Base-by-base conservation (phyloP, 2,113 vertebrate genomes). In the Aleadryas rufinucha region DNA sequence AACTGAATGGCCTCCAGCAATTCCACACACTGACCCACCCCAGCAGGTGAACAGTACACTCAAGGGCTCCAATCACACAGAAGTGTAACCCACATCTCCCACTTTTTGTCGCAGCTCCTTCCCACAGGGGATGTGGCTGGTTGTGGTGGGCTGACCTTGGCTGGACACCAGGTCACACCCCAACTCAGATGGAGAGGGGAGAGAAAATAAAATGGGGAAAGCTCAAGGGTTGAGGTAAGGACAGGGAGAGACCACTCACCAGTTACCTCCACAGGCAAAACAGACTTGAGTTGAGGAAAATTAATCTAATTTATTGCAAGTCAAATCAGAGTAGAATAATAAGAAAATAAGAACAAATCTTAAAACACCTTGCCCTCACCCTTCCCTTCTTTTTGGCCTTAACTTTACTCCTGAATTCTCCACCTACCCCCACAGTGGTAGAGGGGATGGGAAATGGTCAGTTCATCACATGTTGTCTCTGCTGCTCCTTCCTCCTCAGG, bases 11-110 rank as follows among this genome's bases (percentile, higher is more conserved):
- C 33, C 23, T 44, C 52, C 57, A 88, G 41, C 24, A 68, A 9
- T 4, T 42, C 35, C 30, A 59, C 74, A 61, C 20, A 19, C 6
- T 7, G 42, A 45, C n/a, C 47, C 41, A 83, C 5, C 13, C 23
- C 2, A 2, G 37, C 60, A 79, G 39, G 24, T 11, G 15, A 66
- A 37, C 2, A 5, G 12, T 54, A 19, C 0, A 0, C 16, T 54
- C 30, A 12, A 30, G 24, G 33, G 30, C n/a, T 56, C 17, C 65
- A 60, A 18, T 17, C 39, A 30, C 16, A 2, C 1, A 2, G 2
- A 61, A 78, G 1, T 3, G 22, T 22, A 39, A 44, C 15, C 19
- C 27, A 10, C 5, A 44, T 7, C n/a, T 63, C 21, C 39, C 24
- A 68, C 3, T 11, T 35, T 49, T 20, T 52, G 69, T 31, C 18